These are phyloP conservation scores for Hypomecis atomaria DNA, from an alignment of 2,888 invertebrate species.

Conservation along the genomic window DNA sequence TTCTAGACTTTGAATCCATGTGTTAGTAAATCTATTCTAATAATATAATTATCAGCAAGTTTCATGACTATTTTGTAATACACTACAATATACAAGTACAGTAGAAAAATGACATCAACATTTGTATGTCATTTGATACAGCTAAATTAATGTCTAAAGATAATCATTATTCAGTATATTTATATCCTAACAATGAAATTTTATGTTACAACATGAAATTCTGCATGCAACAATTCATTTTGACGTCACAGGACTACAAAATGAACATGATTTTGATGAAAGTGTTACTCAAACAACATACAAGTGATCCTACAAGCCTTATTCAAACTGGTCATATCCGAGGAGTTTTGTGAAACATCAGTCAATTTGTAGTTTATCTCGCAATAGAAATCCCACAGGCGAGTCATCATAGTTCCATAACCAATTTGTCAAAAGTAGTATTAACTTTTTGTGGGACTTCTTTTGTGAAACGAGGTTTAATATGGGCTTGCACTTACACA, in stretches of 20 bases:
- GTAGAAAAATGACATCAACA: slow-evolving; percentile 66
- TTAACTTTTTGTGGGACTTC: no score
- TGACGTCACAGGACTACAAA: slow-evolving; percentile 19
- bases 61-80: slow-evolving; percentile 51
- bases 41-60: slow-evolving; percentile 38
- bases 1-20: neutral
- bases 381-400: no score
- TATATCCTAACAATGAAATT: slow-evolving; percentile 47
- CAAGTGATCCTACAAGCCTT: slow-evolving; percentile 29
- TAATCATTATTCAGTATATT: slow-evolving; percentile 53
- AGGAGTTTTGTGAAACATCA: slow-evolving; percentile 57
- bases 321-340: slow-evolving; percentile 32
- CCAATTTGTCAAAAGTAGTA: no score
- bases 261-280: slow-evolving; percentile 21
- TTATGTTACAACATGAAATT: slow-evolving; percentile 57
- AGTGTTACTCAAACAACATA: slow-evolving; percentile 29
- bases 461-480: no score
- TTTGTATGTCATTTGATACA: slow-evolving; percentile 58
- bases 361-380: slow-evolving; percentile 53
- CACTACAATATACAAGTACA: slow-evolving; percentile 58
- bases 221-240: slow-evolving; percentile 24
- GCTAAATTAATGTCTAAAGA: slow-evolving; percentile 76
- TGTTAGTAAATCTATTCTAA: slow-evolving; percentile 15
- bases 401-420: no score
- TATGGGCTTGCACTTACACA: slow-evolving; percentile 56